Conservation (phyloP, 2,797 vertebrate genomes). For the Lindbergichthys nudifrons region DNA sequence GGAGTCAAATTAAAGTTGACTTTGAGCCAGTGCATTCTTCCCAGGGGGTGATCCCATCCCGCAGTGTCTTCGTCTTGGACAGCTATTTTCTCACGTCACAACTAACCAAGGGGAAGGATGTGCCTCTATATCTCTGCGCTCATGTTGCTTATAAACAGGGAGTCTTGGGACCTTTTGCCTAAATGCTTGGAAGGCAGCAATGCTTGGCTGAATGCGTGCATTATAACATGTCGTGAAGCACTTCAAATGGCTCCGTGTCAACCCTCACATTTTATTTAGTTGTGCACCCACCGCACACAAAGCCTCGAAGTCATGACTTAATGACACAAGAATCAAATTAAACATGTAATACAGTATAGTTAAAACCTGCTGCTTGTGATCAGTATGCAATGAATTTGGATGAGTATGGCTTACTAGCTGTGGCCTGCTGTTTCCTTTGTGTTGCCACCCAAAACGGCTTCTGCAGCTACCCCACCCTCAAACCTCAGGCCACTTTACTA, state of each 20-base stretch:
- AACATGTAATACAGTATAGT: conserved; percentile 1
- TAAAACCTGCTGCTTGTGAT: conserved; percentile 18
- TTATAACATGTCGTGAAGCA: conserved; percentile 37
- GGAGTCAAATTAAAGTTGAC: conserved; percentile 67
- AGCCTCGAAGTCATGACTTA: conserved; percentile 31
- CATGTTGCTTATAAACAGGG: conserved; percentile 41
- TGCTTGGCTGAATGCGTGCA: conserved; percentile 49
- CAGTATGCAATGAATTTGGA: conserved; percentile 41
- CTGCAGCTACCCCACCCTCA: conserved; percentile 36
- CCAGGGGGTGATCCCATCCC: conserved; percentile 52
- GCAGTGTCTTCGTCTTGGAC: conserved; percentile 57
- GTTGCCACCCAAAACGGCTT: conserved; percentile 45
- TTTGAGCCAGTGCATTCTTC: conserved; percentile 49
- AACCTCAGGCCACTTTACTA: conserved; percentile 38
- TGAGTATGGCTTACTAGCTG: conserved; percentile 37
- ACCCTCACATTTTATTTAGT: conserved; percentile 34
- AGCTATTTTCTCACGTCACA: conserved; percentile 49
- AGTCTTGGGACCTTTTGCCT: conserved; percentile 28
- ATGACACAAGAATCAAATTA: conserved; percentile 17
- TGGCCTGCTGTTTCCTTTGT: conserved; percentile 34
- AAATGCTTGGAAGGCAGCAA: conserved; percentile 29
- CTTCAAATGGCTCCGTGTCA: conserved; percentile 41
- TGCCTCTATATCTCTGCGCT: conserved; percentile 38
- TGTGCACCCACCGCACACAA: conserved; percentile 29
- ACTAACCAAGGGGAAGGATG: conserved; percentile 41